Percentiles rank a stretch among this genome's conserved stretches.
These are phyloP conservation scores for Dendrocopos noguchii DNA, from an alignment of 2,113 vertebrate species.

Conservation along the genomic window DNA sequence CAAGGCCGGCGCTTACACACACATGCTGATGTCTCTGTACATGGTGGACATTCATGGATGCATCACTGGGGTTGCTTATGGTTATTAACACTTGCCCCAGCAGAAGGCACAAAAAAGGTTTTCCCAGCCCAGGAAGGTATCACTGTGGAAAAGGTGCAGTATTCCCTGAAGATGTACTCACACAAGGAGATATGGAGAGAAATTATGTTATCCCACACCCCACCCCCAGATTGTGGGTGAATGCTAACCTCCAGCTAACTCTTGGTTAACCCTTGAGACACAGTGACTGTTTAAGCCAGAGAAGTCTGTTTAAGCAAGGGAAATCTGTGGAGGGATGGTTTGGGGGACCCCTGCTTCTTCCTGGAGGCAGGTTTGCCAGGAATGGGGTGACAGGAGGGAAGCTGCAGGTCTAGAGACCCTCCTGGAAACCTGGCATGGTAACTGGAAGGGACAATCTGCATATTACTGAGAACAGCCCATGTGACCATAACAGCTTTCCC, in stretches of 20 bases:
- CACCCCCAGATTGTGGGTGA: not conserved
- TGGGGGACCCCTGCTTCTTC: not conserved
- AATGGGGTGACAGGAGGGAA: not conserved
- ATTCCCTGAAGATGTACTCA: not conserved
- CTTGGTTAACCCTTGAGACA: conserved; percentile 15
- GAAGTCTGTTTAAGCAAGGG: not conserved
- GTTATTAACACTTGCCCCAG: conserved; percentile 57
- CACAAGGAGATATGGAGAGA: not conserved
- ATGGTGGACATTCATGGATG: conserved; percentile 36
- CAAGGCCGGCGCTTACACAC: not conserved
- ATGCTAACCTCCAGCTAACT: conserved; percentile 26
- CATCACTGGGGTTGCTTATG: not conserved
- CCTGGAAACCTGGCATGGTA: not conserved
- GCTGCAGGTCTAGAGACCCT: not conserved
- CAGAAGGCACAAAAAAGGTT: conserved; percentile 22
- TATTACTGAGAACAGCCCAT: not conserved
- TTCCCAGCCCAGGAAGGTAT: conserved; percentile 14
- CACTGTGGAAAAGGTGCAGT: not conserved
- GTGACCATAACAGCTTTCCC: not conserved
- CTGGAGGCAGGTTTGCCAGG: not conserved
- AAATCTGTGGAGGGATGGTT: not conserved
- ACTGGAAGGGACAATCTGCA: not conserved
- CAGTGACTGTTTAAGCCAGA: not conserved
- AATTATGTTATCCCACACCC: not conserved
- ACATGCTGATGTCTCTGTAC: conserved; percentile 37